Evolutionary conservation across 2,797 vertebrate genomes (phyloP), one percentile per base, ranked within the genome.

Genomic region (Sylvia borin): DNA sequence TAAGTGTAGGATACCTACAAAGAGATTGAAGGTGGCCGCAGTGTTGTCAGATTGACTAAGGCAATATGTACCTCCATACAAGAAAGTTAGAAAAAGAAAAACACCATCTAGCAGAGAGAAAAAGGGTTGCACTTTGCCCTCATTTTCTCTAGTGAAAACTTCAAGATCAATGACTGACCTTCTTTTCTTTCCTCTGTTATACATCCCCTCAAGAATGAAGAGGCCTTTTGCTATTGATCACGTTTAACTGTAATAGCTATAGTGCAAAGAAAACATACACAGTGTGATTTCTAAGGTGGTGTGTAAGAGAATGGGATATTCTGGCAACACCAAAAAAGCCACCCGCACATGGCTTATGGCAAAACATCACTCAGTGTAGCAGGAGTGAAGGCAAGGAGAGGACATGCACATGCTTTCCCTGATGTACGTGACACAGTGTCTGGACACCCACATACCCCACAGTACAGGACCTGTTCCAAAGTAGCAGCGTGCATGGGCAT

Each of bases 401-500:
- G 24, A 45, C 34, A 58, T 0, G 2, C 0, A 0, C 4, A 5
- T 5, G 7, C 67, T 65, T 89, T 53, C 27, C 16, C 16, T 53
- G 22, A n/a, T 18, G 3, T 24, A 31, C 42, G 10, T 31, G 48
- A 20, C 0, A 0, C 29, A 36, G 4, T 25, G 24, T 31, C 45
- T 60, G 36, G 10, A 71, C 5, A 71, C 5, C 5, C 51, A 34
- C 19, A 18, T 14, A 54, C 24, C 18, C 26, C 29, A 18, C 32
- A 11, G 18, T 5, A 22, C 17, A 25, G 11, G 60, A 10, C n/a
- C 38, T 87, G 14, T 38, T 58, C 36, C 70, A 54, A 80, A 58
- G 24, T 3, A 3, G 17, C 26, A 31, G 7, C 0, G 0, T 10
- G 6, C 22, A 13, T 7, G 60, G 61, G 54, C 5, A 3, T 8